A percentile compares a stretch with the other conserved stretches of the same genome.
Conservation (phyloP, 1,140 invertebrate species). For the Drosophila fuyamai region DNA sequence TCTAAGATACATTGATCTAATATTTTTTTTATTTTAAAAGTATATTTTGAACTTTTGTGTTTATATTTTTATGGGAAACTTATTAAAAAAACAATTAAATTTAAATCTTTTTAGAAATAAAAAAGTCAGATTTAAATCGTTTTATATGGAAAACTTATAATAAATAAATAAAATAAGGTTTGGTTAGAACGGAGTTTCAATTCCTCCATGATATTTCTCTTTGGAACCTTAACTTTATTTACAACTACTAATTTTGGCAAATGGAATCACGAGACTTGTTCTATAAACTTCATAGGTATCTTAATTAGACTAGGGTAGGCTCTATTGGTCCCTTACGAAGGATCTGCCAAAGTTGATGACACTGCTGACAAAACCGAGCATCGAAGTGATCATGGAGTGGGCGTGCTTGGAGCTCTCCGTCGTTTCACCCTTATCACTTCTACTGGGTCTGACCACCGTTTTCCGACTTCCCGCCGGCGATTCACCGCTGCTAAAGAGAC, state of each 20-base stretch:
- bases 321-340: slow-evolving; percentile 44
- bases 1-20: too few species aligned
- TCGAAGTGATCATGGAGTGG: slow-evolving; percentile 67
- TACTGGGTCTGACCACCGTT: slow-evolving; percentile 7
- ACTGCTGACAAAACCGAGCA: slow-evolving; percentile 64
- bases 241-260: slow-evolving; percentile 10
- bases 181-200: neutral
- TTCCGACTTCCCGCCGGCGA: slow-evolving; percentile 7
- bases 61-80: too few species aligned
- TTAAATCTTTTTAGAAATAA: too few species aligned
- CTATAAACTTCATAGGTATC: neutral
- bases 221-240: neutral
- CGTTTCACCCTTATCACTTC: slow-evolving; percentile 32
- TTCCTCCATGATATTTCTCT: neutral
- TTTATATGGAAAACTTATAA: neutral
- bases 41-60: too few species aligned
- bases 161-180: neutral
- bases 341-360: slow-evolving; percentile 56
- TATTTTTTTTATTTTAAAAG: too few species aligned
- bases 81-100: too few species aligned
- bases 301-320: too few species aligned
- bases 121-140: too few species aligned
- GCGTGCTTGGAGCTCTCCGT: slow-evolving; percentile 69
- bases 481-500: slow-evolving; percentile 60
- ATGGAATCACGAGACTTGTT: slow-evolving; percentile 18